Evolutionary conservation across 2,797 vertebrate species (phyloP).

Genomic region (Anisognathus igniventris): DNA sequence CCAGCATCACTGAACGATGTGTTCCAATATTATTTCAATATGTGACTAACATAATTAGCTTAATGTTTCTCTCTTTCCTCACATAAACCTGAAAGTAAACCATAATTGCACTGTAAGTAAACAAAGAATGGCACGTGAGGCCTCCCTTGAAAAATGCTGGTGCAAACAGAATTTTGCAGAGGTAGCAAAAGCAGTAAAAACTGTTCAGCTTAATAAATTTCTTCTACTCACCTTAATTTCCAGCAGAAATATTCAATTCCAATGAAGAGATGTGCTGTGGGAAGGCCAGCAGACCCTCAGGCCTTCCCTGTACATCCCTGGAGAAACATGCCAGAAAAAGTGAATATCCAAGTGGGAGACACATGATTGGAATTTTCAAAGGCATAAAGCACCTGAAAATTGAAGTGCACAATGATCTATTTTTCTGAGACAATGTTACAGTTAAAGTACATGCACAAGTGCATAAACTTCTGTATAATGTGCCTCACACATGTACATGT

Average conservation of each 20-base stretch:
- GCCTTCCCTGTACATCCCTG: background rate
- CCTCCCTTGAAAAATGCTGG: background rate
- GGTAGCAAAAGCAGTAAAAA: background rate
- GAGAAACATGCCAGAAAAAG: background rate
- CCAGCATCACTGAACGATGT: background rate
- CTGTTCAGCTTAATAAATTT: background rate
- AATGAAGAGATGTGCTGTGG: background rate
- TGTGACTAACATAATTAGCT: background rate
- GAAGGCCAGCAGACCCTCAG: background rate
- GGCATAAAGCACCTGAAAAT: background rate
- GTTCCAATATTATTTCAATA: constrained; percentile 23
- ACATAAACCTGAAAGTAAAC: background rate
- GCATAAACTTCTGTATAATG: background rate
- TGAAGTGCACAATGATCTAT: background rate
- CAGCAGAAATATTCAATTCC: background rate
- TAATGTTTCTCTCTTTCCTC: constrained; percentile 19
- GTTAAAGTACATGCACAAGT: background rate
- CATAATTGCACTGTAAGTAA: constrained; percentile 1
- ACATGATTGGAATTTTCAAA: background rate
- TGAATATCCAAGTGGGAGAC: background rate
- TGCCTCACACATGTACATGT: background rate
- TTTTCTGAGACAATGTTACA: background rate
- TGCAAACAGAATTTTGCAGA: background rate
- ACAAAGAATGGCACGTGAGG: background rate
- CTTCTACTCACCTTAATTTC: background rate